Conservation (phyloP, 2,113 vertebrate genomes). For the Theropithecus gelada region DNA sequence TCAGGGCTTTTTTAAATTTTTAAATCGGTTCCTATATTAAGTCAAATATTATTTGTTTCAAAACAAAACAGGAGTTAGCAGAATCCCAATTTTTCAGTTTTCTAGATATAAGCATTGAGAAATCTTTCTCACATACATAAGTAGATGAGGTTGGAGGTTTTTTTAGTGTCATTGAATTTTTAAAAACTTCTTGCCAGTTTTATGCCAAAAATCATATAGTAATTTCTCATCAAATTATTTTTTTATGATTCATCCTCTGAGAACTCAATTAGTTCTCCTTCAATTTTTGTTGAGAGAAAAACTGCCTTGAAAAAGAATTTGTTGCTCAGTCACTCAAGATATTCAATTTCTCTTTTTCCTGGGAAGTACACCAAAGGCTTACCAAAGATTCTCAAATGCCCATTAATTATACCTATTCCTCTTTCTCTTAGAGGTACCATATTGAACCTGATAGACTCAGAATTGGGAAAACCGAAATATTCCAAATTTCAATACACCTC, state of each 20-base stretch:
- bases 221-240: slow-evolving; percentile 27
- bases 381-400: background rate
- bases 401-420: background rate
- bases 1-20: background rate
- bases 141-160: background rate
- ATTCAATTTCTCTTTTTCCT: background rate
- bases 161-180: background rate
- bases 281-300: slow-evolving; percentile 25
- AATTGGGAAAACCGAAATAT: background rate
- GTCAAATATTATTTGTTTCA: slow-evolving; percentile 44
- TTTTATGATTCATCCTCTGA: slow-evolving; percentile 30
- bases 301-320: background rate
- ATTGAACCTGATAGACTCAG: background rate
- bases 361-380: background rate
- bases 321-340: background rate
- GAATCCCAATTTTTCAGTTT: background rate
- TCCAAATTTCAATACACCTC: background rate
- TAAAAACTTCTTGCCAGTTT: background rate
- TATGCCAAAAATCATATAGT: background rate
- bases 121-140: background rate
- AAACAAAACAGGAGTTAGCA: background rate
- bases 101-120: background rate
- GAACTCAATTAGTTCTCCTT: slow-evolving; percentile 17
- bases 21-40: background rate
- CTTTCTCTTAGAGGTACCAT: slow-evolving; percentile 10